A percentile compares a stretch with the other conserved stretches of the same genome.
These are phyloP conservation scores for Lagopus muta DNA, from an alignment of 2,113 vertebrate species.

Conservation along the genomic window DNA sequence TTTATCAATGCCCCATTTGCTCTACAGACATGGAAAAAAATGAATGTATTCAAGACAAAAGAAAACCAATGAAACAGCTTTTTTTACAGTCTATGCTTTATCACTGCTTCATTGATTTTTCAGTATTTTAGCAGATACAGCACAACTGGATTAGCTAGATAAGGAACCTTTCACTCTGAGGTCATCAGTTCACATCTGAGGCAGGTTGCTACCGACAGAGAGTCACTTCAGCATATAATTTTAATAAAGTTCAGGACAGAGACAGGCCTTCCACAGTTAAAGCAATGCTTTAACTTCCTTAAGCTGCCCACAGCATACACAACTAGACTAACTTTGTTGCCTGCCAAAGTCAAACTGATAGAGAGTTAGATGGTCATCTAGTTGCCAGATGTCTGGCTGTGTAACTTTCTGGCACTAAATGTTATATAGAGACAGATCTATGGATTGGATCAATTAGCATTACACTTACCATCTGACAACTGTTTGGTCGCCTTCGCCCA, in stretches of 20 bases:
- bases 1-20: neutral
- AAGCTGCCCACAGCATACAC: slow-evolving; percentile 35
- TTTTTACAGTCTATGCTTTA: neutral
- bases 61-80: neutral
- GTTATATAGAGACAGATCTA: slow-evolving; percentile 77
- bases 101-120: slow-evolving; percentile 35
- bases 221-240: slow-evolving; percentile 25
- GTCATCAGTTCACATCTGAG: slow-evolving; percentile 14
- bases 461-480: slow-evolving; percentile 85
- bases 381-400: slow-evolving; percentile 83
- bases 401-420: slow-evolving; percentile 78
- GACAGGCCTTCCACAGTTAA: neutral
- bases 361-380: slow-evolving; percentile 73
- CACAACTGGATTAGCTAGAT: slow-evolving; percentile 43
- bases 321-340: slow-evolving; percentile 67
- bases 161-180: slow-evolving; percentile 45
- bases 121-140: slow-evolving; percentile 34
- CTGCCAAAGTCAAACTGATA: slow-evolving; percentile 74
- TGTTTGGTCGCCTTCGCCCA: slow-evolving; percentile 78
- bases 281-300: slow-evolving; percentile 44
- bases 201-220: slow-evolving; percentile 37
- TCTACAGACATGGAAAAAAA: slow-evolving; percentile 1
- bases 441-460: slow-evolving; percentile 82
- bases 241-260: slow-evolving; percentile 44
- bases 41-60: neutral